phyloP scores from a whole-genome alignment of 2,888 invertebrate genomes.

The Linnaemya vulpina region DNA sequence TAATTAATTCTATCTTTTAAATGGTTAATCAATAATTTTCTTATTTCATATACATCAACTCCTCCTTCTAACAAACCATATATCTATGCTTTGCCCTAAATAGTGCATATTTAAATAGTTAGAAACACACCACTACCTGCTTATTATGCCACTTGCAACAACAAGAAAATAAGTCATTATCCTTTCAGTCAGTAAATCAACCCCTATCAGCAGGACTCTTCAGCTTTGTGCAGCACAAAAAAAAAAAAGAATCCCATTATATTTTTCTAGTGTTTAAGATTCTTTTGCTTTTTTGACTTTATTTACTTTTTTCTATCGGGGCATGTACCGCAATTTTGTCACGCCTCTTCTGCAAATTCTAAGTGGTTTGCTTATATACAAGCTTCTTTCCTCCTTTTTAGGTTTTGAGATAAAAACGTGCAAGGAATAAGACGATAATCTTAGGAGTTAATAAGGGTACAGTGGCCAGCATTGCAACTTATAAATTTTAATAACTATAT shows the following conservation, averaged over 20 bases:
- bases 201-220: conserved; percentile 79
- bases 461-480: no score
- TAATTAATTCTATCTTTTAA: neutral
- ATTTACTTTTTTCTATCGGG: conserved; percentile 39
- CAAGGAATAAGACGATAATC: neutral
- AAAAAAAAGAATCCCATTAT: conserved; percentile 7
- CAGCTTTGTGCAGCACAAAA: conserved; percentile 7
- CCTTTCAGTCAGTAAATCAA: conserved; percentile 83
- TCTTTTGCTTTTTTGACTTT: conserved; percentile 57
- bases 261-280: conserved; percentile 6
- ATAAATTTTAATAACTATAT: no score
- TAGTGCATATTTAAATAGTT: conserved; percentile 36
- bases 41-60: conserved; percentile 73
- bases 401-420: neutral
- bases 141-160: conserved; percentile 72
- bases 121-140: conserved; percentile 73
- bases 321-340: conserved; percentile 54
- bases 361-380: neutral
- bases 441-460: conserved; percentile 31
- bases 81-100: neutral
- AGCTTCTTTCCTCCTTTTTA: neutral
- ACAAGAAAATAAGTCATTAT: conserved; percentile 79
- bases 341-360: conserved; percentile 48
- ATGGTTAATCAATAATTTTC: neutral
- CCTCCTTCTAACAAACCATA: conserved; percentile 74